These are phyloP conservation scores for Paratilapia polleni DNA, from an alignment of 2,113 vertebrate genomes.

Conservation along the genomic window DNA sequence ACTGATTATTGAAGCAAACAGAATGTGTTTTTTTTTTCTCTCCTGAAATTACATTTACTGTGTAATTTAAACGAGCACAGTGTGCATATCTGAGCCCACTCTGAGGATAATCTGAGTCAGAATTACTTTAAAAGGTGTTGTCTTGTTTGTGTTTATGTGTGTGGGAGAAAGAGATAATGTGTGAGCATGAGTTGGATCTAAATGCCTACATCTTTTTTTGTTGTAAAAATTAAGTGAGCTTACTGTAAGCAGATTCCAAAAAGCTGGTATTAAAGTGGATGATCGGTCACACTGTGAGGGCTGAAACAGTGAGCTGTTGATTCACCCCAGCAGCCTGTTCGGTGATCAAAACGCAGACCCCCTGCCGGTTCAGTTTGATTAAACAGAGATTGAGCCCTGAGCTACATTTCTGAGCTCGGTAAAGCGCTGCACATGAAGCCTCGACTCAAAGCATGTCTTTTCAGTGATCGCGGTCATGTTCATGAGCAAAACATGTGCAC, in stretches of 20 bases:
- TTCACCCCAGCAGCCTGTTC: constrained; percentile 3
- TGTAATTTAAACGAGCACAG: background rate
- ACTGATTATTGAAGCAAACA: background rate
- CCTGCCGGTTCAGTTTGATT: constrained; percentile 61
- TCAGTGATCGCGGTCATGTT: background rate
- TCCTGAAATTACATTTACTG: background rate
- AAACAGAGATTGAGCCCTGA: constrained; percentile 18
- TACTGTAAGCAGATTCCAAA: constrained; percentile 73
- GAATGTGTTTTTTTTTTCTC: background rate
- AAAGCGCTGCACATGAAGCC: background rate
- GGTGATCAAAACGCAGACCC: background rate
- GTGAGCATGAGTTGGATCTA: background rate
- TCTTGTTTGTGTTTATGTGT: background rate
- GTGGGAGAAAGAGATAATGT: background rate
- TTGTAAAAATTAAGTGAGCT: constrained; percentile 57
- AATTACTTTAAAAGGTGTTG: constrained; percentile 29
- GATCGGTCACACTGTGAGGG: constrained; percentile 32
- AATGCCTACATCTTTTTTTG: constrained; percentile 39
- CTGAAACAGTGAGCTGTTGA: background rate
- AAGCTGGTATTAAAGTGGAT: constrained; percentile 58
- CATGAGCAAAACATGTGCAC: background rate
- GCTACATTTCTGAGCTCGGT: constrained; percentile 24
- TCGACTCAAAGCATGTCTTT: background rate
- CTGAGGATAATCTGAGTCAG: constrained; percentile 5
- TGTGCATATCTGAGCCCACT: constrained; percentile 2